Evolutionary conservation across 2,888 invertebrate species (phyloP).

Genomic region (Ectemnius continuus): DNA sequence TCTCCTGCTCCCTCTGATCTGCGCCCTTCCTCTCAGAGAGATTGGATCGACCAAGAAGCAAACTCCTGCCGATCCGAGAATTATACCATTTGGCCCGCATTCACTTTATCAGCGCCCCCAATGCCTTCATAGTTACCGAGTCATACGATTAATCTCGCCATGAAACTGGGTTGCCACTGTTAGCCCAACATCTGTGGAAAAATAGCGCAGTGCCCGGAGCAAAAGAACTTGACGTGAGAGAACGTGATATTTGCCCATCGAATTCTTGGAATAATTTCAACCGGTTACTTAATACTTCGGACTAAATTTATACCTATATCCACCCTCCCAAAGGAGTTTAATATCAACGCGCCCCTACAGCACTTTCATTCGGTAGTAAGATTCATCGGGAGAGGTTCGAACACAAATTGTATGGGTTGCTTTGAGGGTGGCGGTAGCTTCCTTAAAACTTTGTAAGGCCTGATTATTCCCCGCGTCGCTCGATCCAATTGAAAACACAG

Average conservation of each 20-base stretch:
- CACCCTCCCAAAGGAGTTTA: background rate
- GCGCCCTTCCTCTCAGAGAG: constrained; percentile 19
- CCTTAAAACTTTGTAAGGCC: constrained; percentile 44
- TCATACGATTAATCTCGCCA: constrained; percentile 64
- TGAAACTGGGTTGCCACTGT: constrained; percentile 59
- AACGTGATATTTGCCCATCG: background rate
- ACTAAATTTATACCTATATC: background rate
- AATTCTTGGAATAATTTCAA: background rate
- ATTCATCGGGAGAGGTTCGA: constrained; percentile 26
- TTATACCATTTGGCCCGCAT: constrained; percentile 55
- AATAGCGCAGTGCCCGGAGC: background rate
- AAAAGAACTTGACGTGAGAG: background rate
- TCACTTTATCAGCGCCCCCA: constrained; percentile 48
- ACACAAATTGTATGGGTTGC: constrained; percentile 49
- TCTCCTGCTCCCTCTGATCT: constrained; percentile 28
- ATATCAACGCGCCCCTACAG: background rate
- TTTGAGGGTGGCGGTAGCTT: constrained; percentile 45
- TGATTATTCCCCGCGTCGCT: constrained; percentile 36
- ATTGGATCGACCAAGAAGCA: constrained; percentile 41
- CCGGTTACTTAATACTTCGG: background rate
- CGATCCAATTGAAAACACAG: constrained; percentile 59
- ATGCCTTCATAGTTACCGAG: constrained; percentile 46
- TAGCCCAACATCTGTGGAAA: too few species aligned
- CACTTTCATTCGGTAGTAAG: constrained; percentile 6
- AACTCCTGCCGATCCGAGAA: constrained; percentile 41